phyloP scores from a whole-genome alignment of 2,797 vertebrate species.

The Crocodylus rhombifer region DNA sequence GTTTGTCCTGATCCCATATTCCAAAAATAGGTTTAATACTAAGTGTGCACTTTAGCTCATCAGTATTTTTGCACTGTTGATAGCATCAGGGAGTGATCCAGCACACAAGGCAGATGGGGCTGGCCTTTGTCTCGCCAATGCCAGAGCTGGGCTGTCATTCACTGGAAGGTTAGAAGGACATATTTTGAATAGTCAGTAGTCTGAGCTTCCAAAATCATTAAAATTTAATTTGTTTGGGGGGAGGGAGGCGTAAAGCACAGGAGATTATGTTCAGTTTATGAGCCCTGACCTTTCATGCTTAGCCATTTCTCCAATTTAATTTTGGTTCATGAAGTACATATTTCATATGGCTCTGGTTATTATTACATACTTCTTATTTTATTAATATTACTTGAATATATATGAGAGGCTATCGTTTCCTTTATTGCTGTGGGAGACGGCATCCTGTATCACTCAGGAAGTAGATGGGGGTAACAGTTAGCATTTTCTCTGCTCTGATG shows the following conservation, averaged over 20 bases:
- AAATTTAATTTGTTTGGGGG: constrained; percentile 80
- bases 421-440: constrained; percentile 70
- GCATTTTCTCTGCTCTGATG: constrained; percentile 23
- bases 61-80: background rate
- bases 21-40: background rate
- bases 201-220: constrained; percentile 75
- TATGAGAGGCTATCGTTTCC: constrained; percentile 71
- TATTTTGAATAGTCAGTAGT: constrained; percentile 72
- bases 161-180: constrained; percentile 57
- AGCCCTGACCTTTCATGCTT: constrained; percentile 78
- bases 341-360: constrained; percentile 78
- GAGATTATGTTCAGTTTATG: constrained; percentile 81
- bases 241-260: constrained; percentile 68
- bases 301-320: constrained; percentile 78
- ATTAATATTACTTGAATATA: constrained; percentile 71
- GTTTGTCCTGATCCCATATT: background rate
- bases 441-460: constrained; percentile 71
- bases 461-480: constrained; percentile 9
- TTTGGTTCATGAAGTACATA: constrained; percentile 75
- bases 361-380: constrained; percentile 75
- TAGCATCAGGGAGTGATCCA: background rate
- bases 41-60: background rate
- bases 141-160: constrained; percentile 53
- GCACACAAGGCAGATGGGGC: background rate
- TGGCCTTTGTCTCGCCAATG: background rate